Evolutionary conservation across 2,113 vertebrate species (phyloP).

Genomic region (Muntiacus reevesi): DNA sequence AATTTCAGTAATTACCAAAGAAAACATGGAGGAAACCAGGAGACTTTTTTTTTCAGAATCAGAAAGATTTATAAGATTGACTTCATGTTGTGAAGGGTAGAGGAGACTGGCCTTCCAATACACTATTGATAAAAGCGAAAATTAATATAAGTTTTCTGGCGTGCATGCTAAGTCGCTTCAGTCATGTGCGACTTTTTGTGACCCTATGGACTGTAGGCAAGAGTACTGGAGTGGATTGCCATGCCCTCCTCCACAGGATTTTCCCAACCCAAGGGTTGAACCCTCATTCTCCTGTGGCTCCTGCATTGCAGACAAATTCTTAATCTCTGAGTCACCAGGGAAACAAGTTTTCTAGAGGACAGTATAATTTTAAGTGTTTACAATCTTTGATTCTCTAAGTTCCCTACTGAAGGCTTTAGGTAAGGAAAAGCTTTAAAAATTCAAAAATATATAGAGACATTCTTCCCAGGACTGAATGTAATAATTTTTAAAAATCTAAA

Average conservation of each 20-base stretch:
- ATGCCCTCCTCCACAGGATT: neutral
- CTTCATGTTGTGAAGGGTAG: neutral
- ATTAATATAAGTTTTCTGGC: neutral
- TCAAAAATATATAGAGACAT: neutral
- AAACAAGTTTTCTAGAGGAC: neutral
- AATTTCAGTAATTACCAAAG: neutral
- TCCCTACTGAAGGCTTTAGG: neutral
- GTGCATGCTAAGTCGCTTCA: neutral
- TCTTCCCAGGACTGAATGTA: neutral
- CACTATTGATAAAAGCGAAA: neutral
- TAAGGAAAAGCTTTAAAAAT: neutral
- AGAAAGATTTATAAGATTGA: neutral
- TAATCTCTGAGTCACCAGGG: neutral
- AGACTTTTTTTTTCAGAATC: constrained; percentile 5
- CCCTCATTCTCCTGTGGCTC: neutral
- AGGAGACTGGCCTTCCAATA: neutral
- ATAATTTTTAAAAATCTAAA: neutral
- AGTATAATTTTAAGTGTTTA: neutral
- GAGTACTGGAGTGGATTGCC: neutral
- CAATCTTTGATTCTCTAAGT: neutral
- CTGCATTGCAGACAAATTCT: neutral
- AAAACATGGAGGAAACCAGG: neutral
- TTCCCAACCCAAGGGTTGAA: neutral
- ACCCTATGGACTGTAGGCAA: neutral
- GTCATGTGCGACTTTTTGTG: neutral